Evolutionary conservation across 2,797 vertebrate species (phyloP).

Genomic region (Aldrovandia affinis): DNA sequence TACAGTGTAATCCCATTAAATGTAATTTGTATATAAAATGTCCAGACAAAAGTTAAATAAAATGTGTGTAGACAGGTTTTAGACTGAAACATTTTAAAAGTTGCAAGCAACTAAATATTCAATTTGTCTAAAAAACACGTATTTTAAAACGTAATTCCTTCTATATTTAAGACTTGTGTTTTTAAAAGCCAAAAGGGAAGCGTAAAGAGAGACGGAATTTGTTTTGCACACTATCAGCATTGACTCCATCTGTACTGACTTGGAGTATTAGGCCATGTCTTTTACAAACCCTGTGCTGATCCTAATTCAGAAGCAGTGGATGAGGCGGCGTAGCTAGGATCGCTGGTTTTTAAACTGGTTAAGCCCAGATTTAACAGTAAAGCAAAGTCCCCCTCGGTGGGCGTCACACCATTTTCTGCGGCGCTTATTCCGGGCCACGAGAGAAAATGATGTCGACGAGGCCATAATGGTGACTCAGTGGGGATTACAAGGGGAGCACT

Average conservation of each 20-base stretch:
- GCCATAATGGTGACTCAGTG: constrained; percentile 32
- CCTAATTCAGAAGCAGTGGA: background rate
- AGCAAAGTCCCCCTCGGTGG: constrained; percentile 30
- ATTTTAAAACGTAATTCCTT: too few relatives aligned
- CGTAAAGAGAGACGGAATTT: too few relatives aligned
- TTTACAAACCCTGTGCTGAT: background rate
- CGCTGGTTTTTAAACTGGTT: constrained; percentile 5
- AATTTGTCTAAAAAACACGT: too few relatives aligned
- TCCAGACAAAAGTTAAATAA: too few relatives aligned
- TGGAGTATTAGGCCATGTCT: background rate
- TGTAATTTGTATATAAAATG: too few relatives aligned
- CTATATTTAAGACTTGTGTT: too few relatives aligned
- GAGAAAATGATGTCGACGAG: constrained; percentile 49
- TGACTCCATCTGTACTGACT: background rate
- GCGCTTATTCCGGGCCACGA: constrained; percentile 23
- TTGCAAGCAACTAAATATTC: too few relatives aligned
- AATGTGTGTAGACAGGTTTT: too few relatives aligned
- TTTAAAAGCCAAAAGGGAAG: too few relatives aligned
- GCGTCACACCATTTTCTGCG: constrained; percentile 23
- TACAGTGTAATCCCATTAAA: too few relatives aligned
- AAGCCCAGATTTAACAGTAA: constrained; percentile 32
- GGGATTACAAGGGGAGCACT: constrained; percentile 57
- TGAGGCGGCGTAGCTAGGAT: background rate
- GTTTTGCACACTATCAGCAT: too few relatives aligned
- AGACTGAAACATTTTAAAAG: too few relatives aligned